Percentiles rank a stretch among this genome's conserved stretches.
Evolutionary conservation across 1,140 invertebrate species (phyloP).

Genomic region (Mya arenaria): DNA sequence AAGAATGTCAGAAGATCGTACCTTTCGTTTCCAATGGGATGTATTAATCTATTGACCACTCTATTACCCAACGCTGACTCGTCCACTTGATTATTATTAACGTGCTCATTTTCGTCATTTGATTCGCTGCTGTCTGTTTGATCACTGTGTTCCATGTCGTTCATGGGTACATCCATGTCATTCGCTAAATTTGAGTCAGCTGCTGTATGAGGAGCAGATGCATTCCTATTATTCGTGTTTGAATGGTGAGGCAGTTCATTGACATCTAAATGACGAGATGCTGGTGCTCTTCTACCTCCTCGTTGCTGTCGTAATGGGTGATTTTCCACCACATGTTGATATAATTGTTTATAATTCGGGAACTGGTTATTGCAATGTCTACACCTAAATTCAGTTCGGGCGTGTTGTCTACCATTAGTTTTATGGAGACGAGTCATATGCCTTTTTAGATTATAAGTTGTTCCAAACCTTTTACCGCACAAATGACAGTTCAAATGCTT

Average conservation of each 20-base stretch:
- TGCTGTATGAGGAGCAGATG: background rate
- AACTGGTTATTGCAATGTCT: conserved; percentile 26
- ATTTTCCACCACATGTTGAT: conserved; percentile 26
- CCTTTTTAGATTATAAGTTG: conserved; percentile 3
- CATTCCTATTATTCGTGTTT: background rate
- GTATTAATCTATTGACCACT: conserved; percentile 15
- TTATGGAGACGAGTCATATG: background rate
- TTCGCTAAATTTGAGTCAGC: background rate
- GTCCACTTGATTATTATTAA: background rate
- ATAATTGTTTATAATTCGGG: conserved; percentile 3
- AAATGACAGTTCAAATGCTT: background rate
- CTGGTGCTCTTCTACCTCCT: background rate
- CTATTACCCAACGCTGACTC: conserved; percentile 14
- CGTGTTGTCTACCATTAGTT: background rate
- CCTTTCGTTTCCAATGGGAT: background rate
- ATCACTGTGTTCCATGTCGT: background rate
- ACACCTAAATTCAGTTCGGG: conserved; percentile 13
- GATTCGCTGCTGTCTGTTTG: background rate
- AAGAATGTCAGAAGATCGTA: conserved; percentile 31
- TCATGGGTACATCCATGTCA: background rate
- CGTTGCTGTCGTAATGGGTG: conserved; percentile 37
- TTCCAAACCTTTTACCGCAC: background rate
- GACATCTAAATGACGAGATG: background rate
- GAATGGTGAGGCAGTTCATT: background rate
- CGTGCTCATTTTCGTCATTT: background rate